Evolutionary conservation across 2,888 invertebrate species (phyloP).

Genomic region (Epinotia nisella): DNA sequence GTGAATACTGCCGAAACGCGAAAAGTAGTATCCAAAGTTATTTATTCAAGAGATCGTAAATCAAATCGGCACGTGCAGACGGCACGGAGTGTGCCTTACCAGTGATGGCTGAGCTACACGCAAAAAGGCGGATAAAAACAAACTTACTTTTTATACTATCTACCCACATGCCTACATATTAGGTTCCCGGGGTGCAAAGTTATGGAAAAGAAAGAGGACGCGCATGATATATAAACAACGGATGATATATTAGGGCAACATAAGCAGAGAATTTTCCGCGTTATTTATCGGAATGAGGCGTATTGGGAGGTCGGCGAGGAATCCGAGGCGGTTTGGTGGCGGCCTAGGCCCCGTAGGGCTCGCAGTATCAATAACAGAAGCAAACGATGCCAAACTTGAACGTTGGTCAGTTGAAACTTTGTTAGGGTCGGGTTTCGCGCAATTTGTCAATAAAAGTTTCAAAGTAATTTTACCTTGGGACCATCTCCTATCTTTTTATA

Average conservation of each 20-base stretch:
- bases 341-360: conserved; percentile 55
- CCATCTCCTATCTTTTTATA: conserved; percentile 69
- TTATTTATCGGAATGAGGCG: conserved; percentile 70
- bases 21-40: conserved; percentile 66
- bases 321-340: conserved; percentile 66
- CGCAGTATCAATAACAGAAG: conserved; percentile 73
- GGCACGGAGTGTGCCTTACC: conserved; percentile 56
- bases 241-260: conserved; percentile 65
- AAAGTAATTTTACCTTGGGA: conserved; percentile 74
- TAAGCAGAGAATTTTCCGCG: conserved; percentile 66
- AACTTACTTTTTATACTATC: conserved; percentile 57
- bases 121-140: conserved; percentile 57
- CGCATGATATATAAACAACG: conserved; percentile 66
- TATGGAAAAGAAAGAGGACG: conserved; percentile 66
- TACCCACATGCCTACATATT: conserved; percentile 59
- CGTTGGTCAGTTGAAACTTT: conserved; percentile 72
- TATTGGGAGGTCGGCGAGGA: conserved; percentile 60
- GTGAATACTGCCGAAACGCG: conserved; percentile 31
- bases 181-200: conserved; percentile 60
- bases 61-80: conserved; percentile 76
- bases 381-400: conserved; percentile 67
- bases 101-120: conserved; percentile 50
- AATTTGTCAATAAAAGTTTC: conserved; percentile 77
- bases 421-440: conserved; percentile 60
- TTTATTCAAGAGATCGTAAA: conserved; percentile 78